Evolutionary conservation across 2,888 invertebrate genomes (phyloP).

Genomic region (Rhamnusium bicolor): DNA sequence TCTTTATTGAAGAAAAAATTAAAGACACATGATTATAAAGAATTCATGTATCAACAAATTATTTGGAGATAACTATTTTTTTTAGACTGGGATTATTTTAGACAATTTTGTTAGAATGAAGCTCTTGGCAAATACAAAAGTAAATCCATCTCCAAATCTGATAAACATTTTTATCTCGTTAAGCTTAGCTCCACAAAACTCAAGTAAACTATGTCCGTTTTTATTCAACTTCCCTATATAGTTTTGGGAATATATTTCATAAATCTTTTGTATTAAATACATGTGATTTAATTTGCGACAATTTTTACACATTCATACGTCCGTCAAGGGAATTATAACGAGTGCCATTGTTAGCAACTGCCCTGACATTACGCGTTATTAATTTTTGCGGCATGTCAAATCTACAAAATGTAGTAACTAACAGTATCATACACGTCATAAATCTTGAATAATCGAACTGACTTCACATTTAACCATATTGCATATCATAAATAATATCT

Average conservation of each 20-base stretch:
- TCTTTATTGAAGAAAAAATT: too few relatives aligned
- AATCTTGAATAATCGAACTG: constrained; percentile 58
- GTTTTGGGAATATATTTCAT: constrained; percentile 11
- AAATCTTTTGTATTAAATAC: constrained; percentile 40
- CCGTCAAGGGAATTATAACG: constrained; percentile 53
- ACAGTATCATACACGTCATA: constrained; percentile 60
- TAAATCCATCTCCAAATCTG: too few relatives aligned
- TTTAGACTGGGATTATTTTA: too few relatives aligned
- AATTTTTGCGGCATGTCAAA: constrained; percentile 62
- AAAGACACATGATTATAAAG: too few relatives aligned
- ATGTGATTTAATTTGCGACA: constrained; percentile 44
- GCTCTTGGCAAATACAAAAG: too few relatives aligned
- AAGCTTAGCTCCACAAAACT: not conserved
- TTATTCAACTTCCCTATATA: not conserved
- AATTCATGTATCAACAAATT: too few relatives aligned
- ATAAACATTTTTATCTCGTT: not conserved
- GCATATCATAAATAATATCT: constrained; percentile 52
- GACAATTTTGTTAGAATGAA: too few relatives aligned
- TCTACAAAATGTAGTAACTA: constrained; percentile 54
- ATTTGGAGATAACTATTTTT: too few relatives aligned
- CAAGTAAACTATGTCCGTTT: not conserved
- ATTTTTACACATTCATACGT: constrained; percentile 35
- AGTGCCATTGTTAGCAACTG: constrained; percentile 59
- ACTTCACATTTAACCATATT: constrained; percentile 49
- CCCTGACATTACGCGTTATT: constrained; percentile 59